These are phyloP conservation scores for Coracias cyanogaster DNA, from an alignment of 2,797 vertebrate species.

Conservation along the genomic window DNA sequence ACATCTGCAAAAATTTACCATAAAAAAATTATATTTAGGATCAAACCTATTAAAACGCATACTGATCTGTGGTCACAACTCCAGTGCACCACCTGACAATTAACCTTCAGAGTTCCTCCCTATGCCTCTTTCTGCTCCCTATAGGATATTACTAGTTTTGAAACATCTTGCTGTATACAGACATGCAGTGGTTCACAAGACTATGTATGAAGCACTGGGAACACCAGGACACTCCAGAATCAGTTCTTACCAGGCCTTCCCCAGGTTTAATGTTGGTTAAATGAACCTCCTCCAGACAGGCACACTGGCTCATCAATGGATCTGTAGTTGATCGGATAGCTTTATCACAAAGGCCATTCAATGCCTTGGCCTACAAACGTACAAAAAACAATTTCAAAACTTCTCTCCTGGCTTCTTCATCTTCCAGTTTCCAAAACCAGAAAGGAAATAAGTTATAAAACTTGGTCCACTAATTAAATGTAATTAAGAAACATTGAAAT, in stretches of 20 bases:
- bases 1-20: not conserved
- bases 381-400: not conserved
- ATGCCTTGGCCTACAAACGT: conserved; percentile 84
- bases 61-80: not conserved
- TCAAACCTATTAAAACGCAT: not conserved
- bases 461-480: not conserved
- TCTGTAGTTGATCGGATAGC: conserved; percentile 85
- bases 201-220: not conserved
- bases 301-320: conserved; percentile 84
- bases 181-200: not conserved
- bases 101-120: not conserved
- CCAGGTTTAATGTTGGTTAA: conserved; percentile 87
- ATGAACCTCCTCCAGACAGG: conserved; percentile 90
- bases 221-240: not conserved
- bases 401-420: not conserved
- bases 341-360: conserved; percentile 91
- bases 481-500: not conserved
- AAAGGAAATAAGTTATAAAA: not conserved
- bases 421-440: not conserved
- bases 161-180: not conserved
- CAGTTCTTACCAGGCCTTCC: conserved; percentile 90
- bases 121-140: not conserved
- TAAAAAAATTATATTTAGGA: not conserved
- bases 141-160: not conserved
- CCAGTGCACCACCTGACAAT: not conserved